phyloP scores from a whole-genome alignment of 2,797 vertebrate species.

The Cyclopterus lumpus region DNA sequence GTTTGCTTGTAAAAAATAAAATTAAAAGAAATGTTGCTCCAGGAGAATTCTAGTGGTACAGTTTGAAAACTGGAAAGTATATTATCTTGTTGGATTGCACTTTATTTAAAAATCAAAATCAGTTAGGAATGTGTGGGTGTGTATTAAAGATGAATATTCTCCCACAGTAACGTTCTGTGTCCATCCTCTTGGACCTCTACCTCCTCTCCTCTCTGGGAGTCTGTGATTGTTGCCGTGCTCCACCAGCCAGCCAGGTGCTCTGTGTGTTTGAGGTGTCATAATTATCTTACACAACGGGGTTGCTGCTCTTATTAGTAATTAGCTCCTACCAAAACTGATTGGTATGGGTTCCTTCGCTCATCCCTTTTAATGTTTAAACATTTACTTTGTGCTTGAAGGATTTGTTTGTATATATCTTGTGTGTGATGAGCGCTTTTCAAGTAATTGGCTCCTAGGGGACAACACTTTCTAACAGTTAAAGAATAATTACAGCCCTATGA shows the following conservation, averaged over 20 bases:
- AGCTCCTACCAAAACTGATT: constrained; percentile 92
- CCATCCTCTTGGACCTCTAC: constrained; percentile 30
- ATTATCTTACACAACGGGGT: constrained; percentile 94
- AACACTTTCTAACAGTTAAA: constrained; percentile 95
- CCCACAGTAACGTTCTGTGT: constrained; percentile 43
- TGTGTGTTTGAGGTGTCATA: constrained; percentile 86
- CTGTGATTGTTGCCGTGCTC: constrained; percentile 81
- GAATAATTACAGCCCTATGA: constrained; percentile 98
- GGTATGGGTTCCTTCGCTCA: constrained; percentile 92
- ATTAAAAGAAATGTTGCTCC: not conserved
- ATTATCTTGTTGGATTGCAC: not conserved
- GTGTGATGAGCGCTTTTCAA: constrained; percentile 97
- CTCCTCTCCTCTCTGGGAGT: constrained; percentile 27
- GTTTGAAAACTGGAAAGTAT: not conserved
- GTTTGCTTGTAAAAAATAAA: not conserved
- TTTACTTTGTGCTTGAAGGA: constrained; percentile 99
- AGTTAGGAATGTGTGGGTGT: not conserved
- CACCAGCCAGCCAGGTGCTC: constrained; percentile 84
- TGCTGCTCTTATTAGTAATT: constrained; percentile 98
- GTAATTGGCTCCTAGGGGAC: constrained; percentile 99
- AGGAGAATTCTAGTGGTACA: not conserved
- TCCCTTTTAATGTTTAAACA: constrained; percentile 98
- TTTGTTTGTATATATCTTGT: constrained; percentile 99
- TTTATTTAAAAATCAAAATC: constrained; percentile 8
- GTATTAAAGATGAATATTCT: constrained; percentile 18